phyloP scores from a whole-genome alignment of 2,888 invertebrate species.

The Apodemia mormo region DNA sequence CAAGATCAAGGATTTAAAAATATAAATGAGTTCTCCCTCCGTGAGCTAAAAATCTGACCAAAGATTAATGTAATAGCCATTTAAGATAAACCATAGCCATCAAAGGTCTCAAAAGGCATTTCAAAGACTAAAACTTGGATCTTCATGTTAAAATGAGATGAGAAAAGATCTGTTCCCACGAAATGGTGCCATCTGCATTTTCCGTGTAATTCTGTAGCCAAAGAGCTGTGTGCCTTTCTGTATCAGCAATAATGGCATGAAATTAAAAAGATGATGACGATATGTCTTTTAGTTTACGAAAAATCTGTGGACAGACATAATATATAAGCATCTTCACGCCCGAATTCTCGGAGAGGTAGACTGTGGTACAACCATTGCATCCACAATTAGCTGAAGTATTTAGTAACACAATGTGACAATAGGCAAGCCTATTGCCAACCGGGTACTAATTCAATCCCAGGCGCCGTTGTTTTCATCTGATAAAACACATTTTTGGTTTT shows the following conservation, averaged over 20 bases:
- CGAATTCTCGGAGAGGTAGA: too few relatives aligned
- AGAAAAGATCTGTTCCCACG: constrained; percentile 13
- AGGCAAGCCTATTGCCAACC: too few relatives aligned
- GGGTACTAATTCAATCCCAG: too few relatives aligned
- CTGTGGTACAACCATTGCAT: too few relatives aligned
- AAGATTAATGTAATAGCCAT: constrained; percentile 2
- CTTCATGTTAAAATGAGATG: constrained; percentile 1
- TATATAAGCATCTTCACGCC: too few relatives aligned
- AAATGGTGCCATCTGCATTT: constrained; percentile 10
- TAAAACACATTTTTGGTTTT: too few relatives aligned
- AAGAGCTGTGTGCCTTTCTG: neutral
- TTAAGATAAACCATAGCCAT: neutral
- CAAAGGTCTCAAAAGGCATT: neutral
- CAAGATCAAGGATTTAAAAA: neutral
- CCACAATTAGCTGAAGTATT: too few relatives aligned
- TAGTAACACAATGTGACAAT: too few relatives aligned
- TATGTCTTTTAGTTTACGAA: too few relatives aligned
- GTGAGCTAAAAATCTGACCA: neutral
- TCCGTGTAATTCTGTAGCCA: neutral
- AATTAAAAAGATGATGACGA: too few relatives aligned
- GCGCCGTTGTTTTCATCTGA: too few relatives aligned
- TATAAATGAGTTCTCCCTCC: neutral
- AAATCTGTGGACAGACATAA: too few relatives aligned
- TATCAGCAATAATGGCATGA: neutral
- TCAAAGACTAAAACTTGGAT: constrained; percentile 5